Base-by-base conservation (phyloP, 2,113 vertebrate genomes). In the Callocephalon fimbriatum region DNA sequence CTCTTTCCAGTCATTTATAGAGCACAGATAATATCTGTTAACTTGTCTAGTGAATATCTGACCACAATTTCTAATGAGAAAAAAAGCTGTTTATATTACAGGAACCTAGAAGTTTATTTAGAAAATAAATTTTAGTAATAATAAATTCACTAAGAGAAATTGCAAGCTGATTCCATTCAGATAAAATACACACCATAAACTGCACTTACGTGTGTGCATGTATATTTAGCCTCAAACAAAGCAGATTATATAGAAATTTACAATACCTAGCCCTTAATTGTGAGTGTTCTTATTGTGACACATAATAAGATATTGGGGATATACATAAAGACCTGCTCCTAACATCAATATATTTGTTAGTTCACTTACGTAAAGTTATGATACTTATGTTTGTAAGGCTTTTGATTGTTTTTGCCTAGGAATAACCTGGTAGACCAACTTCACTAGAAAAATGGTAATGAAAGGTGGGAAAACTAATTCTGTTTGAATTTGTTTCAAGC, bases 181-280 rank as follows among this genome's bases (percentile, higher is more conserved):
- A 21, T 50, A 76, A 88, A 61, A 66, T 35, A 29, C 2, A n/a
- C 8, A 61, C 10, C 23, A 37, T 32, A 26, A 90, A 59, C 6
- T 61, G 9, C 4, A 79, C 1, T 7, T 82, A 17, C 2, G 2
- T 29, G 9, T 54, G 62, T 71, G 16, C 5, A 6, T 2, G 2
- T 54, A 6, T 50, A 5, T 56, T 48, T 6, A 2, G 2, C 6
- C 40, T 91, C 31, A 66, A 65, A 61, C 1, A 65, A 65, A 47
- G 13, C 12, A 8, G 3, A 13, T 75, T 1, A 35, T 37, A 35
- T 1, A 44, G 26, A 56, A 12, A 20, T 42, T 59, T 4, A n/a
- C 18, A 48, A 9, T 70, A 40, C 3, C 3, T 44, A 54, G 38
- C 8, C 38, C 8, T 72, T 75, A 58, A 45, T 17, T 50, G 27